A percentile compares a stretch with the other conserved stretches of the same genome.
These are phyloP conservation scores for Drosophila kepulauana DNA, from an alignment of 1,140 invertebrate species.

Conservation along the genomic window DNA sequence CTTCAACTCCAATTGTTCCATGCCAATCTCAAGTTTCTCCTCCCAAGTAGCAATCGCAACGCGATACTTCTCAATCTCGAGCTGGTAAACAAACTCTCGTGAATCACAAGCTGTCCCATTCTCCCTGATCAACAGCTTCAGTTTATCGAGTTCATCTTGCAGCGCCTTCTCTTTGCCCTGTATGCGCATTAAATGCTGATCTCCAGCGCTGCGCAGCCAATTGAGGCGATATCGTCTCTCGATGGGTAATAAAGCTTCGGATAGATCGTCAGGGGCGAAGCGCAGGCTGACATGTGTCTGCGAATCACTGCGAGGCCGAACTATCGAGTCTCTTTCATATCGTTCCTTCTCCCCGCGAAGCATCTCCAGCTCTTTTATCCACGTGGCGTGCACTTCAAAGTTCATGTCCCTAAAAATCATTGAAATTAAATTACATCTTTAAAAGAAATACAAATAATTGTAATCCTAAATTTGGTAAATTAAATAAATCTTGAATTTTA, in stretches of 20 bases:
- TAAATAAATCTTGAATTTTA: no score
- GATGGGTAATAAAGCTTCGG: constrained; percentile 45
- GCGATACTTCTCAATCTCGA: constrained; percentile 29
- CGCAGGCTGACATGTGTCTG: background rate
- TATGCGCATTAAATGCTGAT: constrained; percentile 27
- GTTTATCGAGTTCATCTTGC: constrained; percentile 5
- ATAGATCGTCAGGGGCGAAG: background rate
- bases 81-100: constrained; percentile 7
- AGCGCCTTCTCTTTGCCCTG: constrained; percentile 27
- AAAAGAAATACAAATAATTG: no score
- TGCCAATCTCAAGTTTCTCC: constrained; percentile 25
- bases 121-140: background rate
- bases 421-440: background rate
- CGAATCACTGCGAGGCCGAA: no score
- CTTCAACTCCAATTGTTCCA: constrained; percentile 43
- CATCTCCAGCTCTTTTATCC: constrained; percentile 23
- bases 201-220: constrained; percentile 45
- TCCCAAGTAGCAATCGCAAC: constrained; percentile 31
- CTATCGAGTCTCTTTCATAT: no score
- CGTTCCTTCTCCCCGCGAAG: no score
- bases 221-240: constrained; percentile 54
- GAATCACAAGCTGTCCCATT: background rate
- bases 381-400: constrained; percentile 27
- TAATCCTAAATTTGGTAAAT: background rate
- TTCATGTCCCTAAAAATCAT: constrained; percentile 27